Percentiles rank a stretch among this genome's conserved stretches.
phyloP scores from a whole-genome alignment of 2,797 vertebrate genomes.

The Macropus fuliginosus region DNA sequence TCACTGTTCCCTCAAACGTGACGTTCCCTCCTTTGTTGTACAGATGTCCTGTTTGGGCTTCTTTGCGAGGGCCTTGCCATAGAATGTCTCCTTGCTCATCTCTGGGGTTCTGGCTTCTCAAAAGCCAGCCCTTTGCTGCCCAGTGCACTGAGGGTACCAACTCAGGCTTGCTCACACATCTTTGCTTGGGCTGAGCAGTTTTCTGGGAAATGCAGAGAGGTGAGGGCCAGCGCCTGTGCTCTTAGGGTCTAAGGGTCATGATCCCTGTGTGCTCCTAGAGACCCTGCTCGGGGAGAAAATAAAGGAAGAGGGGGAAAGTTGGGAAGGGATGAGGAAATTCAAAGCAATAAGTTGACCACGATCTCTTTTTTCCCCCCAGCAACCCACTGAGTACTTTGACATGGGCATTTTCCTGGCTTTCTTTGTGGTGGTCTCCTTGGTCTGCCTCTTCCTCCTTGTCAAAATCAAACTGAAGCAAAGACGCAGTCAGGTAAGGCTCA shows the following conservation, averaged over 20 bases:
- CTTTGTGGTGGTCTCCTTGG: constrained; percentile 97
- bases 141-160: not conserved
- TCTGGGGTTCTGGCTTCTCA: not conserved
- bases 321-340: not conserved
- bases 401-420: constrained; percentile 99
- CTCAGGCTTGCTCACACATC: not conserved
- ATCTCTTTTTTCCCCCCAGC: constrained; percentile 83
- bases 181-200: not conserved
- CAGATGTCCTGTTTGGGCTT: constrained; percentile 70
- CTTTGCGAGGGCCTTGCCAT: constrained; percentile 28
- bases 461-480: constrained; percentile 99
- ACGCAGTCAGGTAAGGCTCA: constrained; percentile 93
- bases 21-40: constrained; percentile 67
- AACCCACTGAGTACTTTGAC: constrained; percentile 98
- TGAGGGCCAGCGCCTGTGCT: not conserved
- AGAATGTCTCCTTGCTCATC: not conserved
- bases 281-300: fast-evolving
- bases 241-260: not conserved
- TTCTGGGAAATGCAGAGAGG: not conserved
- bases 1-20: constrained; percentile 74
- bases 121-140: not conserved
- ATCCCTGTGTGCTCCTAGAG: not conserved
- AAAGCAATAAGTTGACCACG: not conserved
- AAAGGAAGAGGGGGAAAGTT: not conserved
- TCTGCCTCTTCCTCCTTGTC: constrained; percentile 98